A percentile compares a stretch with the other conserved stretches of the same genome.
Evolutionary conservation across 2,113 vertebrate species (phyloP).

Genomic region (Dendropsophus ebraccatus): DNA sequence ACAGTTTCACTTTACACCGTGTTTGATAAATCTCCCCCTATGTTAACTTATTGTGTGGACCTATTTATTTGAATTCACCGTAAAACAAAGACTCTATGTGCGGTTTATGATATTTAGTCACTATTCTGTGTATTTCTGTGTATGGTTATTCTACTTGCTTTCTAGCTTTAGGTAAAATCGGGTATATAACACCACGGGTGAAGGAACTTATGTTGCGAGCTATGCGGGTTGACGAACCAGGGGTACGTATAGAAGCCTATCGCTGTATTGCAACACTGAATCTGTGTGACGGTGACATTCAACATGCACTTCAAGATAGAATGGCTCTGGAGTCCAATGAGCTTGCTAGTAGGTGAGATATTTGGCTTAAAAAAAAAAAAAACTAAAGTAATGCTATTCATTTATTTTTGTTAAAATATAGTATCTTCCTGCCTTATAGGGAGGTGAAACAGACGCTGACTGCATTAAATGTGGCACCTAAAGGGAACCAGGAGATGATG

Average conservation of each 20-base stretch:
- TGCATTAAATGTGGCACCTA: constrained; percentile 64
- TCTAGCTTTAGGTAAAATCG: constrained; percentile 73
- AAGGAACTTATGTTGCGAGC: constrained; percentile 73
- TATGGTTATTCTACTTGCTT: not conserved
- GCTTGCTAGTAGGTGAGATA: constrained; percentile 59
- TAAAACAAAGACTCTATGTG: too few species aligned
- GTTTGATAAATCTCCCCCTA: too few species aligned
- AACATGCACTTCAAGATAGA: constrained; percentile 69
- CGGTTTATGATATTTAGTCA: too few species aligned
- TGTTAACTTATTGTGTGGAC: too few species aligned
- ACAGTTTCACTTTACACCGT: too few species aligned
- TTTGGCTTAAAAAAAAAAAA: not conserved
- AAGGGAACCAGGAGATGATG: constrained; percentile 67
- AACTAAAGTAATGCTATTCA: too few species aligned
- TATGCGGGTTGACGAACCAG: constrained; percentile 73
- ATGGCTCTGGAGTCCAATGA: constrained; percentile 69
- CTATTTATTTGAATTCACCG: too few species aligned
- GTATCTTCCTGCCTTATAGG: constrained; percentile 60
- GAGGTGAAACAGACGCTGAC: constrained; percentile 67
- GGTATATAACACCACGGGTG: constrained; percentile 68
- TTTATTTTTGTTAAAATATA: not conserved
- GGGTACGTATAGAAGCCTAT: constrained; percentile 73
- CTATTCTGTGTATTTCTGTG: too few species aligned
- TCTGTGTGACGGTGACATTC: constrained; percentile 67
- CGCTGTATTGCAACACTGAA: constrained; percentile 68